These are phyloP conservation scores for Rotaria macrura DNA, from an alignment of 2,888 invertebrate genomes.

Conservation along the genomic window DNA sequence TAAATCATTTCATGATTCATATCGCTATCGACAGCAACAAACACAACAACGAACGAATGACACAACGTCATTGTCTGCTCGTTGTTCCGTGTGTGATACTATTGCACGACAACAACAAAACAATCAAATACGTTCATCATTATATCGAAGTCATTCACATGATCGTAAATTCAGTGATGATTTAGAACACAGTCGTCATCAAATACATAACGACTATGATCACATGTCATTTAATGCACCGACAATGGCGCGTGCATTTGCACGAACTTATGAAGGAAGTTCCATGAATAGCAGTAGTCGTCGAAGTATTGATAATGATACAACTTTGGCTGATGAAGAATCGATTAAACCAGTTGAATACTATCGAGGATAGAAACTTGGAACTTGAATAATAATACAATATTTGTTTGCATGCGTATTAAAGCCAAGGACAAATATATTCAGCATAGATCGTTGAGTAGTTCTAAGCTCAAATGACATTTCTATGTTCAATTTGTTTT, in stretches of 20 bases:
- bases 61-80: background rate
- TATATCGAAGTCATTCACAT: conserved; percentile 1
- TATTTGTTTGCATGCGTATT: background rate
- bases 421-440: background rate
- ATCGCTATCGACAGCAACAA: background rate
- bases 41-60: background rate
- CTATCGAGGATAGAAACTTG: background rate
- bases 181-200: background rate
- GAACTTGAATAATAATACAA: background rate
- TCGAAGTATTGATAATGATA: conserved; percentile 9
- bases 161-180: background rate
- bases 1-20: conserved; percentile 2
- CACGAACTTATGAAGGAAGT: background rate
- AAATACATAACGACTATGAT: background rate
- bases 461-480: background rate
- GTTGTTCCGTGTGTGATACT: conserved; percentile 10
- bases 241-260: background rate
- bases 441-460: background rate
- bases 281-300: background rate
- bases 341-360: conserved; percentile 13
- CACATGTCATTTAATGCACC: background rate
- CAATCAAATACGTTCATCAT: background rate
- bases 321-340: conserved; percentile 8
- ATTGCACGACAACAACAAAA: background rate
- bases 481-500: background rate